phyloP scores from a whole-genome alignment of 2,113 vertebrate genomes.

The human region GRCh38 chr6:93114501-93115000 shows the following conservation, averaged over 20 bases:
- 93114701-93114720: neutral
- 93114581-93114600: neutral
- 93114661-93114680: neutral
- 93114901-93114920: neutral
- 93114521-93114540: neutral
- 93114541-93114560: neutral
- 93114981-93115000: neutral
- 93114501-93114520: neutral
- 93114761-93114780: neutral
- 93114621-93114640: neutral
- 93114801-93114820: neutral
- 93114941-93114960: neutral
- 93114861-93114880: neutral
- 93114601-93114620: neutral
- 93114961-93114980: neutral
- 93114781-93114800: neutral
- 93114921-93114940: neutral
- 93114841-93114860: neutral
- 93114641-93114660: neutral
- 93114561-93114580: neutral
- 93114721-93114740: neutral
- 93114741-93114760: neutral
- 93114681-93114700: neutral
- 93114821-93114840: neutral
- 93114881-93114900: neutral